A percentile compares a stretch with the other conserved stretches of the same genome.
phyloP scores from a whole-genome alignment of 2,888 invertebrate genomes.

The Xanthia togata region DNA sequence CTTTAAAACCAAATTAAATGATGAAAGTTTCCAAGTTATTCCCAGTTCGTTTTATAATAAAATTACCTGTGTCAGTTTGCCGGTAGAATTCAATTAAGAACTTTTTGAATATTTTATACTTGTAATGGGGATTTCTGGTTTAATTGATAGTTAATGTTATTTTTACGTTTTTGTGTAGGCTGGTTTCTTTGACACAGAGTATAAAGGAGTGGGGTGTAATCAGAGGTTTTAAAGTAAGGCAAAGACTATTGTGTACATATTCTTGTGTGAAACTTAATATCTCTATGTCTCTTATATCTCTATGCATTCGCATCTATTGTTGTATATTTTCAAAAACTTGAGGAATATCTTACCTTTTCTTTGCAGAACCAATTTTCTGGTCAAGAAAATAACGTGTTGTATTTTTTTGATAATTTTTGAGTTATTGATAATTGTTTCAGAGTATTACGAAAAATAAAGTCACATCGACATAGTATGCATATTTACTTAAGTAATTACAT shows the following conservation, averaged over 20 bases:
- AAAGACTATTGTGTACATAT: conserved; percentile 20
- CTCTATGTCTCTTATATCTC: too few species aligned
- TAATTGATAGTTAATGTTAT: conserved; percentile 59
- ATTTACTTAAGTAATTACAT: conserved; percentile 74
- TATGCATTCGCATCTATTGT: too few species aligned
- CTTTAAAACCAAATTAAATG: conserved; percentile 80
- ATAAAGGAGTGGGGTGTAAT: conserved; percentile 23
- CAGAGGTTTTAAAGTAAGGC: conserved; percentile 21
- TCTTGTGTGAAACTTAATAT: conserved; percentile 9
- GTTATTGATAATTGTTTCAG: background rate
- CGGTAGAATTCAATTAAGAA: conserved; percentile 80
- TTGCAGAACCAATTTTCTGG: background rate
- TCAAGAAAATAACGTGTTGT: background rate
- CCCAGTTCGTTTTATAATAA: conserved; percentile 79
- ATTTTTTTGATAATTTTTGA: background rate
- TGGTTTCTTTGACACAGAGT: conserved; percentile 24
- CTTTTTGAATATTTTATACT: conserved; percentile 77
- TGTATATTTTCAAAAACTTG: too few species aligned
- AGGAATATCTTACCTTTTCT: background rate
- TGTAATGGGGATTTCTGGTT: conserved; percentile 62
- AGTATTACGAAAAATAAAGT: conserved; percentile 47
- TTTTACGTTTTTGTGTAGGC: conserved; percentile 14
- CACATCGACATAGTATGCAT: conserved; percentile 68
- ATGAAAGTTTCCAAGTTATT: conserved; percentile 81
- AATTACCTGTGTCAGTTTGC: conserved; percentile 81